Percentiles rank a stretch among this genome's conserved stretches.
phyloP scores from a whole-genome alignment of 2,797 vertebrate species.

The Aselliscus stoliczkanus region DNA sequence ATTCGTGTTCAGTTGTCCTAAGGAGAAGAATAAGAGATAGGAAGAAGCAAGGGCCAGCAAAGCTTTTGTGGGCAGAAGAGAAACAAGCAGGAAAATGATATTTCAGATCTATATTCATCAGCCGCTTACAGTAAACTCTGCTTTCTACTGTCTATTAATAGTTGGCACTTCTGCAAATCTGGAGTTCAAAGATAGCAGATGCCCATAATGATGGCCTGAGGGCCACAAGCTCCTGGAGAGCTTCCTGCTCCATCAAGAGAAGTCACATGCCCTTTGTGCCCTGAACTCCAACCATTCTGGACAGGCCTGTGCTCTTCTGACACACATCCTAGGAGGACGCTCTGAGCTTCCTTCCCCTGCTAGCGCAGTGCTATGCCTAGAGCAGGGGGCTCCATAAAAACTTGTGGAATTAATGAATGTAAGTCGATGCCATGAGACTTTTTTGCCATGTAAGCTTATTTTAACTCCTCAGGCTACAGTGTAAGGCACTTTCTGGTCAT shows the following conservation, averaged over 20 bases:
- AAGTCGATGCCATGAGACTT: neutral
- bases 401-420: neutral
- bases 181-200: slow-evolving; percentile 39
- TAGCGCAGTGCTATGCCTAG: neutral
- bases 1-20: neutral
- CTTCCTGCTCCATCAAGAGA: slow-evolving; percentile 16
- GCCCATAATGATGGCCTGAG: slow-evolving; percentile 36
- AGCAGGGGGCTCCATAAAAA: neutral
- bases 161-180: slow-evolving; percentile 55
- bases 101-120: slow-evolving; percentile 70
- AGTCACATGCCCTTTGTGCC: neutral
- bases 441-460: neutral
- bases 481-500: neutral
- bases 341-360: neutral
- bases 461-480: neutral
- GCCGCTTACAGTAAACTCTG: slow-evolving; percentile 68
- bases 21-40: neutral
- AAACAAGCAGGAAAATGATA: slow-evolving; percentile 55
- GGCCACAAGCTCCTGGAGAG: neutral
- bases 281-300: neutral
- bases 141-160: slow-evolving; percentile 70
- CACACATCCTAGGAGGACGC: neutral
- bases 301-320: neutral
- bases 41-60: slow-evolving; percentile 1
- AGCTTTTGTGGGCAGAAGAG: slow-evolving; percentile 58